Base-by-base conservation (phyloP, 2,888 invertebrate genomes). In the Zygaena filipendulae region DNA sequence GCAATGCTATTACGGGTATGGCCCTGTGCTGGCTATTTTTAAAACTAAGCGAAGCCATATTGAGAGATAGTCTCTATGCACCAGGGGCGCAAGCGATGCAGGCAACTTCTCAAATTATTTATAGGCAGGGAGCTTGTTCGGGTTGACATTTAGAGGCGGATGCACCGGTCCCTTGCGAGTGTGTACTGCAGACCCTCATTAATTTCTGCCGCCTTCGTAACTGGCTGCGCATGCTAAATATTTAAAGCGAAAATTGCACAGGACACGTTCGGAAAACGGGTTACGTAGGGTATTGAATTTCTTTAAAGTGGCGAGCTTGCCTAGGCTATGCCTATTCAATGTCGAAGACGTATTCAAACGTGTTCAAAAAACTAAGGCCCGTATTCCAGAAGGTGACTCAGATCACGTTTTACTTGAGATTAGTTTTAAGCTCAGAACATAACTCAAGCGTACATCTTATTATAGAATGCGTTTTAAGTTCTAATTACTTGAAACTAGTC, bases 131-230 rank as follows among this genome's bases (percentile, higher is more conserved):
- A 50, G 59, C 61, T 54, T 49, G 62, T 59, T 55, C 49, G 47
- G 53, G 57, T 66, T 72, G 71, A 69, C 70, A 71, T 72, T 71
- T 70, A 68, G 54, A 59, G 49, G 68, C 69, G 67, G 67, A 71
- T 70, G 71, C 55, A 54, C 55, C 49, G 47, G 56, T 49, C 49
- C 47, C 49, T 39, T 38, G 45, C 45, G 46, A 38, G 33, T 45
- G 52, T 52, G 49, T 51, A 47, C 46, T 45, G 45, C 47, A 47
- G 40, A 49, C 62, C 53, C 53, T 59, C 54, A 60, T 66, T 69
- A 68, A 66, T 67, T 62, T 66, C 57, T 63, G 56, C 56, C 47
- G 51, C 52, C 63, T 52, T 60, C 44, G 57, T 63, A 59, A 52
- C 54, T 50, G 38, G 38, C 43, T 43, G 38, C 40, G 53, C 47